A percentile compares a stretch with the other conserved stretches of the same genome.
These are phyloP conservation scores for Synanthedon myopaeformis DNA, from an alignment of 2,888 invertebrate genomes.

Conservation along the genomic window DNA sequence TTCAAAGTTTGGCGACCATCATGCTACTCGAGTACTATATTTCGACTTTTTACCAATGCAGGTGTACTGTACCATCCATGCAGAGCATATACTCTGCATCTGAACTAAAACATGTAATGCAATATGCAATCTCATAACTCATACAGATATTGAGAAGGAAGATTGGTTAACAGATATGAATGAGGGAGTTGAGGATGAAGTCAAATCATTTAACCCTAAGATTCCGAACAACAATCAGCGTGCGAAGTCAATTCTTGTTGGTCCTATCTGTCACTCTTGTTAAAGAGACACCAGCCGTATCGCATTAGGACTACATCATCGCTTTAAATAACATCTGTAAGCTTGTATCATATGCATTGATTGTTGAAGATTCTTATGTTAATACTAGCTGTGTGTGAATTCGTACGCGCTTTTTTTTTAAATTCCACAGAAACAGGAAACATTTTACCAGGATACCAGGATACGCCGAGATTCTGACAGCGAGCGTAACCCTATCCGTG, in stretches of 20 bases:
- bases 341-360: background rate
- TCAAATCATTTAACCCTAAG: constrained; percentile 57
- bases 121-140: constrained; percentile 29
- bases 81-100: too few species aligned
- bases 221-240: constrained; percentile 61
- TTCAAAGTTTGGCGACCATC: too few species aligned
- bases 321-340: constrained; percentile 21
- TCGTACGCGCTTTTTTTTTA: too few species aligned
- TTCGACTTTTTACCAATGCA: too few species aligned
- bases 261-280: constrained; percentile 33
- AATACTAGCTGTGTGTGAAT: too few species aligned
- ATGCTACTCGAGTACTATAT: too few species aligned
- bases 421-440: too few species aligned
- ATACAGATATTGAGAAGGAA: constrained; percentile 1
- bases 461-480: too few species aligned
- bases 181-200: constrained; percentile 16
- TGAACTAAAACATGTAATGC: background rate
- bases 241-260: constrained; percentile 55
- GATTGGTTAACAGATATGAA: constrained; percentile 8
- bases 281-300: constrained; percentile 52
- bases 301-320: constrained; percentile 43
- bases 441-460: too few species aligned
- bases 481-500: too few species aligned
- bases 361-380: too few species aligned
- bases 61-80: too few species aligned